These are phyloP conservation scores for Patella pellucida DNA, from an alignment of 2,888 invertebrate species.

Conservation along the genomic window DNA sequence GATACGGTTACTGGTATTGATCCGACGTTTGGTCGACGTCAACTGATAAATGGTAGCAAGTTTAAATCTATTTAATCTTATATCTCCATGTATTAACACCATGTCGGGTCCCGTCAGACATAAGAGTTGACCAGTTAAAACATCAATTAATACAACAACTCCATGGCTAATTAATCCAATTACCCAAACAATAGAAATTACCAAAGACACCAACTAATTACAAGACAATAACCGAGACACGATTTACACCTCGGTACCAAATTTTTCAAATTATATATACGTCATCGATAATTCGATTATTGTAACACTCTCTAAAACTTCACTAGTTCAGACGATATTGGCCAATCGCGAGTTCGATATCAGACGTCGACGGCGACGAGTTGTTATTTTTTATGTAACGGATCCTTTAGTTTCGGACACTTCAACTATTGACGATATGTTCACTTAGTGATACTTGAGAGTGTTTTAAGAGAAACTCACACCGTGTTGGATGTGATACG, in stretches of 20 bases:
- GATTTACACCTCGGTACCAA: too few relatives aligned
- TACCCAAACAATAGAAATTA: conserved; percentile 5
- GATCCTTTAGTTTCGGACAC: conserved; percentile 7
- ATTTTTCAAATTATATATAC: too few relatives aligned
- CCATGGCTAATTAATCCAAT: conserved; percentile 9
- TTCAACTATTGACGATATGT: conserved; percentile 8
- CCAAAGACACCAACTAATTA: too few relatives aligned
- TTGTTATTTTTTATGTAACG: conserved; percentile 1
- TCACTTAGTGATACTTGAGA: conserved; percentile 11
- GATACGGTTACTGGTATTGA: neutral
- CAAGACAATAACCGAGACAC: too few relatives aligned
- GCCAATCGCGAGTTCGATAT: too few relatives aligned
- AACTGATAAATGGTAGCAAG: neutral
- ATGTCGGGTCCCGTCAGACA: neutral
- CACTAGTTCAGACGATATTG: too few relatives aligned
- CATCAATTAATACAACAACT: conserved; percentile 1
- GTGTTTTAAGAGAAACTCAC: conserved; percentile 5
- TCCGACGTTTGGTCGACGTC: neutral
- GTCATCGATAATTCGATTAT: too few relatives aligned
- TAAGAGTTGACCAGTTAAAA: conserved; percentile 1
- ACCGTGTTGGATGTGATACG: neutral
- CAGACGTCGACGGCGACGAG: neutral
- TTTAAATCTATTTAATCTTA: conserved; percentile 5
- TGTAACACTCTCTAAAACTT: too few relatives aligned
- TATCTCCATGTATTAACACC: conserved; percentile 1